These are phyloP conservation scores for Hypanus sabinus DNA, from an alignment of 2,113 vertebrate genomes.

Conservation along the genomic window DNA sequence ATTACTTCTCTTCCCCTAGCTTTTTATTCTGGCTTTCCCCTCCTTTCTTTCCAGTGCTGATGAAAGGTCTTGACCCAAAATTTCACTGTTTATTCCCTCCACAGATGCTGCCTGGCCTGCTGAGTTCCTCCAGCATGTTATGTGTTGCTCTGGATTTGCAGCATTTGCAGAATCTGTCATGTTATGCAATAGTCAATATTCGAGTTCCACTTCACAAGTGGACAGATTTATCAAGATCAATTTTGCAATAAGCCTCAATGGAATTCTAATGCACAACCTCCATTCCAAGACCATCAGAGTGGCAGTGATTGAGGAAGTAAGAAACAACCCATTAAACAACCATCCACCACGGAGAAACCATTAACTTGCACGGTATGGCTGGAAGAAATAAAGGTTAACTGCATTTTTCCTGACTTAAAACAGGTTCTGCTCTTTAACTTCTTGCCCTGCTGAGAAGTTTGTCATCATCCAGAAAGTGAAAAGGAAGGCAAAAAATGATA, in stretches of 20 bases:
- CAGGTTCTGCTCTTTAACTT: background rate
- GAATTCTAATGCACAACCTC: background rate
- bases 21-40: too few relatives aligned
- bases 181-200: background rate
- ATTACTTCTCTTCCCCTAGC: too few relatives aligned
- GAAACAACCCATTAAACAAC: background rate
- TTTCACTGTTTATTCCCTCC: too few relatives aligned
- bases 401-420: background rate
- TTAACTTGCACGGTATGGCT: background rate
- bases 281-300: background rate
- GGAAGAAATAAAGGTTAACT: background rate
- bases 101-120: too few relatives aligned
- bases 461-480: background rate
- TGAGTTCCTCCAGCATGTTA: too few relatives aligned
- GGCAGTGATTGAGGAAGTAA: background rate
- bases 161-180: too few relatives aligned
- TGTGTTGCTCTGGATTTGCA: too few relatives aligned
- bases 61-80: too few relatives aligned
- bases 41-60: too few relatives aligned
- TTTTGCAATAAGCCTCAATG: background rate
- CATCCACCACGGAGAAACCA: background rate
- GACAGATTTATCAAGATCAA: background rate
- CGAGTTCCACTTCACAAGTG: background rate
- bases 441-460: background rate
- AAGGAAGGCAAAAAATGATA: background rate